Evolutionary conservation across 30 jellyfish, hydroid and myxozoan species (phyloP), one percentile per base, ranked within the genome.

Genomic region (Mastigias papua): DNA sequence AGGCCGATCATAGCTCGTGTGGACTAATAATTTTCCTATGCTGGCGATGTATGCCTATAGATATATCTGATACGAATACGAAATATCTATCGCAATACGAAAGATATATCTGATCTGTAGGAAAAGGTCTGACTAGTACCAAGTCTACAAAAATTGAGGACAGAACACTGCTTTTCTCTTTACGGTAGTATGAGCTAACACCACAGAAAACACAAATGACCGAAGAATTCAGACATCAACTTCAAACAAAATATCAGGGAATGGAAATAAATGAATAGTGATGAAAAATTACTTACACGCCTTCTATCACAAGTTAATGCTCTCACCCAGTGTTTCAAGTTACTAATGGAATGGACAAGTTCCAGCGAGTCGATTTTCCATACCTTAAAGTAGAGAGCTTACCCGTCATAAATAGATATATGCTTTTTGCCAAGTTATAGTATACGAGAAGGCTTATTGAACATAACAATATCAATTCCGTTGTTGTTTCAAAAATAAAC

Each of bases 261-360:
- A 4, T 15, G 54, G 13, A 8, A 42, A 15, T 42, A 21, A 54
- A 54, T 5, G 67, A 54, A 6, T 5, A 54, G 27, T 11, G 67
- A 21, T 19, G 67, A 21, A 54, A 30, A 48, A 42, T 28, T 7
- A 0, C 87, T 78, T 82, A 96, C 99, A 80, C 74, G 76, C 46
- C 82, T 96, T 31, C 86, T 69, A 63, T 88, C 98, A 34, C 90
- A 85, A 8, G 86, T 98, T 61, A 96, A 83, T 1, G 99, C 99
- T 60, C 99, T 67, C 20, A 96, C 98, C 99, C 99, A 96, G 57
- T 96, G 98, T 25, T 91, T 83, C 9, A 91, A 86, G 34, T 90
- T 92, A 1, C 83, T 33, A 25, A 96, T 88, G 20, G 98, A 68
- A 67, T 96, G 98, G 21, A 96, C 88, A 32, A 91, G 65, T 26